phyloP scores from a whole-genome alignment of 1,140 invertebrate genomes.

The Drosophila paulistorum region DNA sequence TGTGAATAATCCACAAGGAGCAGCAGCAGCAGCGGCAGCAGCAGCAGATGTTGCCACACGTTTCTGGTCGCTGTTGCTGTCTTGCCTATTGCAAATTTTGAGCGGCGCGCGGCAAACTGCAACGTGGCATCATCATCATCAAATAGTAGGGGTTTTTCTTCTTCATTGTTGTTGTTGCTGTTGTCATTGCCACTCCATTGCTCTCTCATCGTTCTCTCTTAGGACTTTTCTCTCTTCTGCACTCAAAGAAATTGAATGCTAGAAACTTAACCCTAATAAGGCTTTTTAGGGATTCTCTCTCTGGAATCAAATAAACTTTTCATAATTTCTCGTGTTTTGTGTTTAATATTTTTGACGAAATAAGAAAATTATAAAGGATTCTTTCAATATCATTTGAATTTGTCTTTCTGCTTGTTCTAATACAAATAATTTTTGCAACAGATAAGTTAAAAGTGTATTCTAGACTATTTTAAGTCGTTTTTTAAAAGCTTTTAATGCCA shows the following conservation, averaged over 20 bases:
- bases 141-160: constrained; percentile 28
- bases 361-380: too few species aligned
- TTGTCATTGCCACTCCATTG: constrained; percentile 28
- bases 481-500: too few species aligned
- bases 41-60: constrained; percentile 67
- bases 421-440: too few species aligned
- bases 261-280: not conserved
- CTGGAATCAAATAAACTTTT: too few species aligned
- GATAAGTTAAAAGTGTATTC: too few species aligned
- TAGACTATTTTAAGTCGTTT: too few species aligned
- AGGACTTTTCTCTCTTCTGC: constrained; percentile 19
- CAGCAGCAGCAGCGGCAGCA: constrained; percentile 43
- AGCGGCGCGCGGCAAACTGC: constrained; percentile 51
- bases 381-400: too few species aligned
- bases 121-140: constrained; percentile 64
- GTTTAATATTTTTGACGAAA: too few species aligned
- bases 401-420: too few species aligned
- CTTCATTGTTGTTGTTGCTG: constrained; percentile 12
- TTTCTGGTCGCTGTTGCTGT: constrained; percentile 36
- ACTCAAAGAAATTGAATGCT: not conserved
- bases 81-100: constrained; percentile 47
- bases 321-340: too few species aligned
- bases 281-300: too few species aligned
- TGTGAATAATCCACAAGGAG: constrained; percentile 48
- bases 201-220: constrained; percentile 38